Conservation (phyloP, 2,888 invertebrate genomes). For the Drosophila putrida region DNA sequence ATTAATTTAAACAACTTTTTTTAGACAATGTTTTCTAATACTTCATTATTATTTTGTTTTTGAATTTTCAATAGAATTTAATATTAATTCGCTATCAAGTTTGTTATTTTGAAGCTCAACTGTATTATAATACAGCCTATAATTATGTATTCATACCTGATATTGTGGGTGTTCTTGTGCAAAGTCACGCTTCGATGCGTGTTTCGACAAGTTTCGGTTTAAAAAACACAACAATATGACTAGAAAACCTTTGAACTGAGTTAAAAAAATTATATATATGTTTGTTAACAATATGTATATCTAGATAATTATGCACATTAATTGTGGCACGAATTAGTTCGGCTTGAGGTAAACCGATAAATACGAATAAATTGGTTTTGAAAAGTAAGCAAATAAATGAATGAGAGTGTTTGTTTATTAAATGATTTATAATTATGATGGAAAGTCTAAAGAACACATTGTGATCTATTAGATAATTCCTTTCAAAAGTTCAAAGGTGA, state of each 20-base stretch:
- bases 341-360: constrained; percentile 3
- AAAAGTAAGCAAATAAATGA: constrained; percentile 3
- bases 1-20: too few species aligned
- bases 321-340: constrained; percentile 22
- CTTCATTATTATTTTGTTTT: too few species aligned
- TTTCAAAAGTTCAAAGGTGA: neutral
- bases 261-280: neutral
- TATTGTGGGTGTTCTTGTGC: constrained; percentile 18
- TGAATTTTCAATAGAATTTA: neutral
- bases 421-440: constrained; percentile 7
- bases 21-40: too few species aligned
- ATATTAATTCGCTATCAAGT: neutral
- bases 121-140: constrained; percentile 1
- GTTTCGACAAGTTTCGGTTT: constrained; percentile 26
- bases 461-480: neutral
- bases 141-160: constrained; percentile 23
- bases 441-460: neutral
- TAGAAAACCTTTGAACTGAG: constrained; percentile 8
- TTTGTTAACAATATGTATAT: too few species aligned
- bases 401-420: constrained; percentile 1
- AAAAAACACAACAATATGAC: constrained; percentile 24
- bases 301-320: constrained; percentile 2
- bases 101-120: neutral
- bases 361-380: neutral
- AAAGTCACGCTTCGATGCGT: constrained; percentile 50